phyloP scores from a whole-genome alignment of 2,797 vertebrate genomes.

The Cephalopachus bancanus region DNA sequence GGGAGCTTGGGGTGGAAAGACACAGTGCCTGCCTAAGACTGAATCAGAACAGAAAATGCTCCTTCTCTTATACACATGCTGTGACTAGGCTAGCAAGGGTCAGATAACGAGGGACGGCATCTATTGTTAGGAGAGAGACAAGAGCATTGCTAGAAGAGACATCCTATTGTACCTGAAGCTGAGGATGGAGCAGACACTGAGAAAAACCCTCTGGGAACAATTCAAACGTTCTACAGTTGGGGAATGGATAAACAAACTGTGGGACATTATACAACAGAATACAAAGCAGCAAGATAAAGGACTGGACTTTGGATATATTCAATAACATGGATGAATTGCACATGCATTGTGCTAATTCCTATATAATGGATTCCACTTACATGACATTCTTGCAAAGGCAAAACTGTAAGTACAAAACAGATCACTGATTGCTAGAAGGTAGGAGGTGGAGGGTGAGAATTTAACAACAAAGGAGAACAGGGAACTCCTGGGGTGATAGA shows the following conservation, averaged over 20 bases:
- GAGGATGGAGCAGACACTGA: background rate
- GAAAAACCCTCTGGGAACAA: background rate
- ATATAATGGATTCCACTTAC: background rate
- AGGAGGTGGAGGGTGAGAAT: background rate
- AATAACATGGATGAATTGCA: fast-evolving
- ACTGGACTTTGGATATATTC: background rate
- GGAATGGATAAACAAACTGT: background rate
- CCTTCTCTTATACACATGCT: background rate
- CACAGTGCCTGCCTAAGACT: background rate
- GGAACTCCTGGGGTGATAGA: background rate
- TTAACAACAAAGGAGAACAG: background rate
- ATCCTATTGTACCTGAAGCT: background rate
- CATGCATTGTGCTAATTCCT: fast-evolving
- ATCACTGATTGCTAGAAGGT: background rate
- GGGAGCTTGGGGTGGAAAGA: no score
- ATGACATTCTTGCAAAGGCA: background rate
- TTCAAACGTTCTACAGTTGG: background rate
- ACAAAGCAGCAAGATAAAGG: background rate
- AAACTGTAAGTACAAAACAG: background rate
- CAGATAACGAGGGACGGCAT: background rate
- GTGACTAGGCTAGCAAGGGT: background rate
- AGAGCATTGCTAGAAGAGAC: background rate
- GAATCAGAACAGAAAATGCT: background rate
- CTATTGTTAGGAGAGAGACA: background rate
- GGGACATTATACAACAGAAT: fast-evolving